Base-by-base conservation (phyloP, 2,797 vertebrate genomes). In the Cottoperca gobio region DNA sequence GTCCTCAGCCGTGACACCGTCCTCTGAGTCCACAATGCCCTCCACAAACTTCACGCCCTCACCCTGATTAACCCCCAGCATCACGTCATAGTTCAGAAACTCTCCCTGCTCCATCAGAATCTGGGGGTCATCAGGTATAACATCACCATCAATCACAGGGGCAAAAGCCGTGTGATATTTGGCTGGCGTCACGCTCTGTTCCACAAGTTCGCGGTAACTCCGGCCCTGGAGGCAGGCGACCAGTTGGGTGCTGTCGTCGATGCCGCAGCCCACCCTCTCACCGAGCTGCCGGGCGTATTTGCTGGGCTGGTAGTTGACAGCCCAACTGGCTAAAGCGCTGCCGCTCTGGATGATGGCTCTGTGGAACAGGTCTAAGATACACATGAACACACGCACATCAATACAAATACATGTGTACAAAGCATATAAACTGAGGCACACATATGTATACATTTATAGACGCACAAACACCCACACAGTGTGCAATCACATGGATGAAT, bases 101-200 rank as follows among this genome's bases (percentile, higher is more conserved):
- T 99, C 98, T 9, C 98, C 98, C 86, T 99, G 98, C 88, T 99
- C 98, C 98, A 99, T 99, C 64, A 99, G 94, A 88, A 99, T 99
- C 95, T 99, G 98, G 1, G 98, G 97, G 94, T 99, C 98, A 26
- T 99, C 98, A 0, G 98, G 98, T 88, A 99, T 97, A 61, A 99
- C 97, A 0, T 99, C 98, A 0, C 98, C 98, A 65, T 99, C 98
- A 61, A 99, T 98, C 83, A 99, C 98, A 0, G 98, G 98, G 21
- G 97, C 98, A 79, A 99, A 99, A 67, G 98, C 97, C 46, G 99
- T 97, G 94, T 99, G 98, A 93, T 99, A 99, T 0, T 97, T 97
- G 78, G 97, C 96, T 8, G 98, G 97, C 2, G 95, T 96, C 72
- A 99, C 92, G 68, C 93, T 95, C 92, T 97, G 97, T 91, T 98